Conservation (phyloP, 2,888 invertebrate species). For the Hypomecis atomaria region DNA sequence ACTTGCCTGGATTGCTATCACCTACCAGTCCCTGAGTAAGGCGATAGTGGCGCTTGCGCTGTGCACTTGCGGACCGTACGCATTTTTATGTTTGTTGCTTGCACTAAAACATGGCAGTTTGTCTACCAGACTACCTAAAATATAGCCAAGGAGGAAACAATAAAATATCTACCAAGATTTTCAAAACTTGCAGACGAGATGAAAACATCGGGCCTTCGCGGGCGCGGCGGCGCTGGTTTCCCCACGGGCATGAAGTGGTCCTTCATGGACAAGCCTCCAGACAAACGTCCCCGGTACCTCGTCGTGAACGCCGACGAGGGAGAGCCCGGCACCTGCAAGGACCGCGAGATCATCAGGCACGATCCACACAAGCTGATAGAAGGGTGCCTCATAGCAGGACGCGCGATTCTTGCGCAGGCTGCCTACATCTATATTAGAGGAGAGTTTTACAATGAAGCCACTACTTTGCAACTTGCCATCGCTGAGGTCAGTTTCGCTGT, state of each 20-base stretch:
- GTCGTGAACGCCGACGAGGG: constrained; percentile 99
- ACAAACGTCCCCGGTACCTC: constrained; percentile 98
- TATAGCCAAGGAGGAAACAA: no score
- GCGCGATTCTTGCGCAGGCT: constrained; percentile 97
- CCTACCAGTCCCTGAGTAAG: no score
- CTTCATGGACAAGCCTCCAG: constrained; percentile 99
- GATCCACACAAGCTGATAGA: constrained; percentile 99
- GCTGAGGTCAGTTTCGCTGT: constrained; percentile 87
- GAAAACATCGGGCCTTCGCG: constrained; percentile 97
- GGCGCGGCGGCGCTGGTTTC: constrained; percentile 99
- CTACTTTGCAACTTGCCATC: constrained; percentile 98
- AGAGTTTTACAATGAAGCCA: constrained; percentile 99
- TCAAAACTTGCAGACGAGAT: constrained; percentile 89
- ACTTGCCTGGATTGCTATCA: no score
- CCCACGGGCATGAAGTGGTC: constrained; percentile 99
- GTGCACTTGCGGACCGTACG: no score
- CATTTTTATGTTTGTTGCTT: no score
- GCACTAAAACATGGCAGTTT: no score
- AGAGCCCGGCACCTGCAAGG: constrained; percentile 99
- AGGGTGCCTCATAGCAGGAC: constrained; percentile 97
- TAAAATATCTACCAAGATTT: no score
- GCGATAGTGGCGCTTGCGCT: no score
- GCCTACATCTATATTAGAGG: constrained; percentile 99
- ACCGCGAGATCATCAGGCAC: constrained; percentile 99
- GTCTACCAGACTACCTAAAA: no score